phyloP scores from a whole-genome alignment of 2,113 vertebrate genomes.

The Poeciliopsis prolifica region DNA sequence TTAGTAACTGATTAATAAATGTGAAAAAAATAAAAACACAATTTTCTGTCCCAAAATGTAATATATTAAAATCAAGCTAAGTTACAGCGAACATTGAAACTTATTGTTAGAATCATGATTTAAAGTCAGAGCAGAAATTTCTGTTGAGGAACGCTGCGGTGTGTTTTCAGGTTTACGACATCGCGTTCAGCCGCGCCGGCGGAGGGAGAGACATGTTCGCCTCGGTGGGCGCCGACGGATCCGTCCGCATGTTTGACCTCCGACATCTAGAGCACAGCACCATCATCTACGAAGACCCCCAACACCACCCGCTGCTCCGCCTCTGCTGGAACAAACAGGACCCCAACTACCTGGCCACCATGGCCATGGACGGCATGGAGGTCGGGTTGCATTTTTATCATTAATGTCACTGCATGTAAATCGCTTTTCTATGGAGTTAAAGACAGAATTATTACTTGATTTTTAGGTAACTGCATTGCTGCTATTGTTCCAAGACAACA shows the following conservation, averaged over 20 bases:
- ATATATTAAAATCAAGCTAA: too few species aligned
- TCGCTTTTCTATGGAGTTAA: too few species aligned
- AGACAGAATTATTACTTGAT: too few species aligned
- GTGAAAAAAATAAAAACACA: too few species aligned
- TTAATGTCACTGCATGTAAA: too few species aligned
- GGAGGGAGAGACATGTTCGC: constrained; percentile 98
- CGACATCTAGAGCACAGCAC: constrained; percentile 98
- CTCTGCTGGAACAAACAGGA: constrained; percentile 99
- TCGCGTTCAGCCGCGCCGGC: constrained; percentile 96
- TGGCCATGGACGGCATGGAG: constrained; percentile 99
- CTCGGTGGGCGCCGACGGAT: constrained; percentile 96
- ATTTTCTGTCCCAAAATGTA: too few species aligned
- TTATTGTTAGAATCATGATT: too few species aligned
- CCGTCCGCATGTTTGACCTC: constrained; percentile 96
- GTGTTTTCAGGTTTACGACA: constrained; percentile 91
- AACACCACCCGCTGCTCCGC: constrained; percentile 95
- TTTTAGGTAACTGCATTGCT: too few species aligned
- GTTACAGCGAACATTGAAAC: too few species aligned
- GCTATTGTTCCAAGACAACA: too few species aligned
- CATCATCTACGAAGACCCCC: constrained; percentile 98
- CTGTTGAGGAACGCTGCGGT: background rate
- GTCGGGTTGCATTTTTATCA: constrained; percentile 63
- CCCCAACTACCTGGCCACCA: constrained; percentile 97
- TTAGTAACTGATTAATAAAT: too few species aligned
- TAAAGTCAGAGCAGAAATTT: too few species aligned